Base-by-base conservation (phyloP, 2,113 vertebrate species). In the Hiodon alosoides region DNA sequence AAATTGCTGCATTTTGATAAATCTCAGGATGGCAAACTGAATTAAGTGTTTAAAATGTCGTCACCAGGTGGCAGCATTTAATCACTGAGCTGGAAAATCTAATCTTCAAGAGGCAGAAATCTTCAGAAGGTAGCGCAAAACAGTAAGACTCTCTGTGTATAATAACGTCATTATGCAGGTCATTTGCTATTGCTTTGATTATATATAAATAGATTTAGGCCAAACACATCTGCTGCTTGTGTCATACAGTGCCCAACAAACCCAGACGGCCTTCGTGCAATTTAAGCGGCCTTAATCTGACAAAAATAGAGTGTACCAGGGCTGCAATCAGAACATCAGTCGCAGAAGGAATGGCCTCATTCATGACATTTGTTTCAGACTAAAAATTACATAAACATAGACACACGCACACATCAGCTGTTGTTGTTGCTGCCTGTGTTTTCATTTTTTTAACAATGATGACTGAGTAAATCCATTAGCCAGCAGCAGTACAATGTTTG, bases 161-260 rank as follows among this genome's bases (percentile, higher is more conserved):
- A 71, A 57, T 71, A 55, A 13, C n/a, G 53, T 71, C 17, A 58
- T 71, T 58, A 58, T 46, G 52, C 69, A 57, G 69, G 57, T 71
- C 68, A 69, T 48, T 54, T 69, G 52, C 68, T 31, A 54, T 69
- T 69, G 68, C 55, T 71, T 9, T 54, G 10, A 31, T 31, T 31
- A 31, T 31, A 31, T 31, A 31, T 31, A 31, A 31, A 31, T 31
- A 31, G 31, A 31, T 2, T 31, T 31, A 31, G 31, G 31, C 31
- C 31, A 31, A 31, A 31, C 31, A 31, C 31, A 31, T 31, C 31
- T 31, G 31, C 31, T 31, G 31, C 31, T 31, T 31, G 31, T 31
- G 31, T 31, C 31, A 31, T 31, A 31, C 31, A 31, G 31, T 2
- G 31, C 31, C 31, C 31, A 31, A 31, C 31, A 31, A 31, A 31